Evolutionary conservation across 2,113 vertebrate species (phyloP), one percentile per base, ranked within the genome.

Genomic region (Protomyctophum bolini): DNA sequence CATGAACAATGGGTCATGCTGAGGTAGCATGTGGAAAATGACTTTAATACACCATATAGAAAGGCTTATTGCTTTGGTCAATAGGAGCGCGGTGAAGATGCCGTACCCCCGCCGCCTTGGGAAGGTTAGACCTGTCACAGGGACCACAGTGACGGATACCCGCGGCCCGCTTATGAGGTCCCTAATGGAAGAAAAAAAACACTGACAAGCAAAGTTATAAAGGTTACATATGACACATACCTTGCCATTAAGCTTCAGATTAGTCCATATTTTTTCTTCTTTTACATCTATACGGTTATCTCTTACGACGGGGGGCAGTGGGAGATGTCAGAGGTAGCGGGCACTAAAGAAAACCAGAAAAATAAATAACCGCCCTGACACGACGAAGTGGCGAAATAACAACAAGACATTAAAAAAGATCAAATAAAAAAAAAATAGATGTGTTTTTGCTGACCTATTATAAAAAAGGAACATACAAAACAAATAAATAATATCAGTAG

Each of bases 31-130:
- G 96, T 98, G 95, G 95, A 98, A 99, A 99, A 98, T 97, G 95
- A 97, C 97, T 98, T 98, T 98, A 99, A 98, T 98, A 97, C 94
- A 97, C 96, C 96, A 95, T 97, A 98, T 95, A 97, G 95, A 97
- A 98, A 95, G 96, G 96, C 97, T 99, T 99, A 99, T 99, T 98
- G 96, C 97, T 96, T 97, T 97, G 95, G 98, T 98, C 98, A 99
- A 97, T 98, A 96, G 96, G 95, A 95, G 94, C 95, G 94, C 95
- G 91, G 93, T 95, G 94, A 96, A 96, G 96, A 98, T 94, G 94
- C 95, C 93, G 94, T 93, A 92, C 95, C 94, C 33, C 93, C 94
- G 95, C 95, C 95, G 91, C 96, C 33, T 94, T 96, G 96, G 97
- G 96, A 99, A 98, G 95, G 96, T 96, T 97, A 97, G 95, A 95